phyloP scores from a whole-genome alignment of 2,888 invertebrate genomes.

The Calameuta pallipes region DNA sequence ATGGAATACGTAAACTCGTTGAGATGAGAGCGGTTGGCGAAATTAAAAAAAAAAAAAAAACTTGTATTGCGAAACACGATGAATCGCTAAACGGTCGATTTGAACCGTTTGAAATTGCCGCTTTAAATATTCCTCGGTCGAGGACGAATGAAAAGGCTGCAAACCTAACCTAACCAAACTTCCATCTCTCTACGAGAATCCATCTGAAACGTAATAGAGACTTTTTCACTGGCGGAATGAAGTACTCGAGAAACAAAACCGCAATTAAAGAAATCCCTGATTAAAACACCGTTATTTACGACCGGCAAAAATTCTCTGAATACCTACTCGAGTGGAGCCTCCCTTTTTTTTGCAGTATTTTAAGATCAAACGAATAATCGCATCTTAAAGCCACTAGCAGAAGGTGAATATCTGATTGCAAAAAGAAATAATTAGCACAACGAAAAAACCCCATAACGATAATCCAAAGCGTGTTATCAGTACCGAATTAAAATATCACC shows the following conservation, averaged over 20 bases:
- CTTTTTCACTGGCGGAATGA: background rate
- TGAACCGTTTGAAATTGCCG: background rate
- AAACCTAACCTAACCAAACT: background rate
- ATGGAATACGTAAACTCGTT: background rate
- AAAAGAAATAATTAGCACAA: no score
- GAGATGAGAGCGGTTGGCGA: background rate
- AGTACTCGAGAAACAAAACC: background rate
- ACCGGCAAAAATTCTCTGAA: background rate
- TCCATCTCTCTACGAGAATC: background rate
- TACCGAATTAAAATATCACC: background rate
- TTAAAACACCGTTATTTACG: background rate
- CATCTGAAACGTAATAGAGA: background rate
- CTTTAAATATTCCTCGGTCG: background rate
- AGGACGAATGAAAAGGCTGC: background rate
- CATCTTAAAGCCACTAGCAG: background rate
- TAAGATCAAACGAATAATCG: background rate
- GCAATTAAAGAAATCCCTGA: background rate
- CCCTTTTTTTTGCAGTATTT: background rate
- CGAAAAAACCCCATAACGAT: background rate
- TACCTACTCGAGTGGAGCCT: background rate
- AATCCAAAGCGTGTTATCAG: background rate
- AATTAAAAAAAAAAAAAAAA: background rate
- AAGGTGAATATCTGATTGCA: background rate
- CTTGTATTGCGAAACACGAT: background rate
- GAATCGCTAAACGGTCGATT: background rate